phyloP scores from a whole-genome alignment of 2,113 vertebrate genomes.

The Monarcha castaneiventris region DNA sequence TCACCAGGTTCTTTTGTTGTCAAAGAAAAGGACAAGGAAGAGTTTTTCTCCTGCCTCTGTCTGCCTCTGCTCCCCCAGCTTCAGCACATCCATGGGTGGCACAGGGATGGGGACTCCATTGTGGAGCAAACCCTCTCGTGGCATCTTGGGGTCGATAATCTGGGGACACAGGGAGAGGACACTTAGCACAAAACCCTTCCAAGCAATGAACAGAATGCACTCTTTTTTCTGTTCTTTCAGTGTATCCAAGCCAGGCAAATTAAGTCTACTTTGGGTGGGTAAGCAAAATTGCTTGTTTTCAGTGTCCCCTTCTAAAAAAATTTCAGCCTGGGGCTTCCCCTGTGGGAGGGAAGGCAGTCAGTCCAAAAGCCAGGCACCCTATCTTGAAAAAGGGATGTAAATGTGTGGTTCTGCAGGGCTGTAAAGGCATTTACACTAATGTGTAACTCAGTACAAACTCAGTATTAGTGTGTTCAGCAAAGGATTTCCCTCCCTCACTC shows the following conservation, averaged over 20 bases:
- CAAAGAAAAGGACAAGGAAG: conserved; percentile 98
- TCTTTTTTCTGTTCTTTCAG: background rate
- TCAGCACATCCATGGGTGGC: conserved; percentile 90
- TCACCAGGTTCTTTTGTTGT: conserved; percentile 99
- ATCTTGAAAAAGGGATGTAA: background rate
- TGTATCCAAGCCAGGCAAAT: background rate
- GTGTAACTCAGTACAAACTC: background rate
- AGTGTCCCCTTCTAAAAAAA: background rate
- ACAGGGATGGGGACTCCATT: conserved; percentile 97
- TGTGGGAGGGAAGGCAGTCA: background rate
- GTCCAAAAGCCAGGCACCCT: background rate
- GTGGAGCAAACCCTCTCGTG: conserved; percentile 92
- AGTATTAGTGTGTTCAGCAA: background rate
- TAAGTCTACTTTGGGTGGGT: background rate
- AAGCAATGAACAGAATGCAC: background rate
- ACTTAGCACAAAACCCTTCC: background rate
- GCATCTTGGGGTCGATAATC: conserved; percentile 98
- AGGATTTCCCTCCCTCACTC: background rate
- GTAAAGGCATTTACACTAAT: background rate
- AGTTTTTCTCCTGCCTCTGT: conserved; percentile 88
- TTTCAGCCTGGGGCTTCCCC: background rate
- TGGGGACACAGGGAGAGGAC: conserved; percentile 42
- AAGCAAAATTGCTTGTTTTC: background rate
- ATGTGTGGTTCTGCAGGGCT: background rate
- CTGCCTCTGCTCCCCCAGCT: conserved; percentile 89